These are phyloP conservation scores for Haemorhous mexicanus DNA, from an alignment of 2,113 vertebrate genomes.

Conservation along the genomic window DNA sequence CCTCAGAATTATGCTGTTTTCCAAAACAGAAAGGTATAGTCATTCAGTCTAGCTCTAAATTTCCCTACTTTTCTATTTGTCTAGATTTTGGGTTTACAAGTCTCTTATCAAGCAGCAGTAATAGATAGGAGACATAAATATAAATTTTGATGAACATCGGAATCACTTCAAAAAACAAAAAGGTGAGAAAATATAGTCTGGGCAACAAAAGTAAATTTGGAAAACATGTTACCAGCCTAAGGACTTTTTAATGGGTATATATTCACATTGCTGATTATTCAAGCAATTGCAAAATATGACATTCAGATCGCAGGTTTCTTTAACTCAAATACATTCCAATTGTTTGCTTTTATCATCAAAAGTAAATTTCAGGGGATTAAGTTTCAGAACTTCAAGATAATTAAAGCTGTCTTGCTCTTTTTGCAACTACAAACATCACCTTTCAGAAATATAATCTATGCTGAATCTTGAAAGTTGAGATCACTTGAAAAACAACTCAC, in stretches of 20 bases:
- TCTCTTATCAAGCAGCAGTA: neutral
- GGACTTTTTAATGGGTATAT: neutral
- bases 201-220: neutral
- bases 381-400: slow-evolving; percentile 39
- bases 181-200: neutral
- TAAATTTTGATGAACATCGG: neutral
- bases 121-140: neutral
- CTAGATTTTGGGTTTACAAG: neutral
- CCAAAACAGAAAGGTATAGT: neutral
- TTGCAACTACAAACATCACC: slow-evolving; percentile 19
- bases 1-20: neutral
- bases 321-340: slow-evolving; percentile 20
- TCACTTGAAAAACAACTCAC: neutral
- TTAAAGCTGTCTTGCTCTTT: slow-evolving; percentile 36
- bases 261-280: neutral
- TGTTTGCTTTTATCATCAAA: slow-evolving; percentile 53
- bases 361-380: slow-evolving; percentile 59
- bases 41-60: neutral
- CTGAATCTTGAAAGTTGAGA: neutral
- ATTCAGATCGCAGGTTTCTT: slow-evolving; percentile 24
- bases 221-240: neutral
- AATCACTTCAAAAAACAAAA: neutral
- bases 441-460: slow-evolving; percentile 29
- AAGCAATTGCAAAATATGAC: slow-evolving; percentile 17
- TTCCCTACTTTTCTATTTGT: neutral